phyloP scores from a whole-genome alignment of 1,140 invertebrate genomes.

The Pemphigus obesinymphae region DNA sequence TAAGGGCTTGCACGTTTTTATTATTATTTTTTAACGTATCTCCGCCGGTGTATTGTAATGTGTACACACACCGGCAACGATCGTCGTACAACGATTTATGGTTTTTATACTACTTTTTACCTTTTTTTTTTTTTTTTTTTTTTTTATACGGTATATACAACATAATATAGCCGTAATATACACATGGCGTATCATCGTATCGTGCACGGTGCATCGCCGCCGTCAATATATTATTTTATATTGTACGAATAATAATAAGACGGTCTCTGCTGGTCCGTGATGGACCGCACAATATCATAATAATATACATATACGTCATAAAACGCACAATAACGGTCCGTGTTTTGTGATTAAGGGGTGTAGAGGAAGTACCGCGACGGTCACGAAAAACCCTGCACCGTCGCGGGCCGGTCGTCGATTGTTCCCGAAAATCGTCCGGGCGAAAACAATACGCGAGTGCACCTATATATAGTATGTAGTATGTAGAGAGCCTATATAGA shows the following conservation, averaged over 20 bases:
- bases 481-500: no score
- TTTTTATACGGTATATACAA: not conserved
- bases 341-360: not conserved
- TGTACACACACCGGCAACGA: not conserved
- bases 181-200: not conserved
- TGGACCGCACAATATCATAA: not conserved
- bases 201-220: not conserved
- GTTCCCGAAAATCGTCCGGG: not conserved
- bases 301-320: not conserved
- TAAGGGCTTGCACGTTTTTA: conserved; percentile 25
- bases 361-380: not conserved
- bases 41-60: not conserved
- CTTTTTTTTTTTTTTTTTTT: not conserved
- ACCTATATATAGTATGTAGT: no score
- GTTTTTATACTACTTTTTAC: no score
- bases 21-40: not conserved
- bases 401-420: not conserved
- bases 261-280: not conserved
- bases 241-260: not conserved
- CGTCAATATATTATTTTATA: not conserved
- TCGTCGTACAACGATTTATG: not conserved
- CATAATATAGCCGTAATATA: not conserved
- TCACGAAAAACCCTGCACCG: not conserved
- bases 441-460: not conserved
- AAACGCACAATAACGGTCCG: not conserved